phyloP scores from a whole-genome alignment of 1,140 invertebrate genomes.

The Schmidtea mediterranea region DNA sequence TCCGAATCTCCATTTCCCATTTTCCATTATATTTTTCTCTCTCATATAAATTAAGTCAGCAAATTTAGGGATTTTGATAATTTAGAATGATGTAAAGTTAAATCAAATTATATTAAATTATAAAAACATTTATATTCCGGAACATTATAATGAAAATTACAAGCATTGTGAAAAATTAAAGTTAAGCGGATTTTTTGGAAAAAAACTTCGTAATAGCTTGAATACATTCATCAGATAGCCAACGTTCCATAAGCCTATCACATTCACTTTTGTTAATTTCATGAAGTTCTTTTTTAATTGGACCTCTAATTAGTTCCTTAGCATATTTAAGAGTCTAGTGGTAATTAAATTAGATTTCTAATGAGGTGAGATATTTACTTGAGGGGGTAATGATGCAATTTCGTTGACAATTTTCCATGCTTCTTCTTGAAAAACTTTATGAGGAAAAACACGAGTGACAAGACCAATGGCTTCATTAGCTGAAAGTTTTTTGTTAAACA shows the following conservation, averaged over 20 bases:
- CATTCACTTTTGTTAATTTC: slow-evolving; percentile 33
- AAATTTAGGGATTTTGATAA: no score
- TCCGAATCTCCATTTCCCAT: no score
- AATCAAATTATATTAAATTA: no score
- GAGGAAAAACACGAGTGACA: slow-evolving; percentile 39
- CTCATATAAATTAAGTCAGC: no score
- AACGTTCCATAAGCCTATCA: slow-evolving; percentile 31
- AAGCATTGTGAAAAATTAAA: no score
- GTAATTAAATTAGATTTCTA: no score
- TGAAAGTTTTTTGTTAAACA: slow-evolving; percentile 48
- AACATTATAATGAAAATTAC: no score
- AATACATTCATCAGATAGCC: slow-evolving; percentile 35
- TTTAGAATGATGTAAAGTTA: no score
- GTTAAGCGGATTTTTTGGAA: no score
- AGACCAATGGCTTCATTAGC: slow-evolving; percentile 48
- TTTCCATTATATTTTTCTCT: no score
- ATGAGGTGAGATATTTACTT: slow-evolving; percentile 17
- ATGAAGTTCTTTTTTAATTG: slow-evolving; percentile 27
- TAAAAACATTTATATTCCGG: no score
- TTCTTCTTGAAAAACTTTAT: slow-evolving; percentile 32
- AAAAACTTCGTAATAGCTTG: slow-evolving; percentile 31
- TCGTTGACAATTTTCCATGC: slow-evolving; percentile 19
- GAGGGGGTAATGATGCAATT: slow-evolving; percentile 15
- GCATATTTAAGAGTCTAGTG: no score
- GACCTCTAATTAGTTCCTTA: slow-evolving; percentile 31